These are phyloP conservation scores for Heliconius ethilla DNA, from an alignment of 2,888 invertebrate genomes.

Conservation along the genomic window DNA sequence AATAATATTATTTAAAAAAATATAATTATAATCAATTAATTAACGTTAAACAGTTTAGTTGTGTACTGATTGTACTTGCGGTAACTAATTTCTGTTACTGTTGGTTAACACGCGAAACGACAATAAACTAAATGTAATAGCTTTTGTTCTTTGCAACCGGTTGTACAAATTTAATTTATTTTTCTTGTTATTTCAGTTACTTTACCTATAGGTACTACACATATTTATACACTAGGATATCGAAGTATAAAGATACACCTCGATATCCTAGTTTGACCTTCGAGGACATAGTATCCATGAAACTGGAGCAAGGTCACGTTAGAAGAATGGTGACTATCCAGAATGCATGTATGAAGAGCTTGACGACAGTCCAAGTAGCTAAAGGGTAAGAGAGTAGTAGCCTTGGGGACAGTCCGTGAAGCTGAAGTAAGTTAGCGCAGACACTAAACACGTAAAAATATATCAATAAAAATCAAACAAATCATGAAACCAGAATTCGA, in stretches of 20 bases:
- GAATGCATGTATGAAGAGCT: too few species aligned
- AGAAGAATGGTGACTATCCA: too few species aligned
- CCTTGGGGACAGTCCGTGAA: too few species aligned
- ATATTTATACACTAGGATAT: neutral
- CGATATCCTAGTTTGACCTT: too few species aligned
- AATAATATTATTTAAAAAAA: neutral
- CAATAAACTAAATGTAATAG: conserved; percentile 43
- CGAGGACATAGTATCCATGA: too few species aligned
- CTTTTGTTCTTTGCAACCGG: conserved; percentile 40
- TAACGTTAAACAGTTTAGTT: conserved; percentile 27
- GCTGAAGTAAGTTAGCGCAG: too few species aligned
- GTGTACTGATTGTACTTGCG: conserved; percentile 26
- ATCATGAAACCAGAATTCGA: too few species aligned
- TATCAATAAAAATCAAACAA: too few species aligned
- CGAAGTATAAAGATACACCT: neutral
- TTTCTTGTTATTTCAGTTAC: conserved; percentile 19
- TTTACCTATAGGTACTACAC: neutral
- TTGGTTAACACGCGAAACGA: conserved; percentile 38
- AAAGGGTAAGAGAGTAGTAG: too few species aligned
- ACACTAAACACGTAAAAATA: too few species aligned
- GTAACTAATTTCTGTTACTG: conserved; percentile 41
- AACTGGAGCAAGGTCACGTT: too few species aligned
- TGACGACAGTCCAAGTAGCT: too few species aligned
- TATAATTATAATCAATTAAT: conserved; percentile 19
- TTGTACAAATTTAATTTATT: conserved; percentile 39